Evolutionary conservation across 2,113 vertebrate species (phyloP).

Genomic region (Bubo scandiacus): DNA sequence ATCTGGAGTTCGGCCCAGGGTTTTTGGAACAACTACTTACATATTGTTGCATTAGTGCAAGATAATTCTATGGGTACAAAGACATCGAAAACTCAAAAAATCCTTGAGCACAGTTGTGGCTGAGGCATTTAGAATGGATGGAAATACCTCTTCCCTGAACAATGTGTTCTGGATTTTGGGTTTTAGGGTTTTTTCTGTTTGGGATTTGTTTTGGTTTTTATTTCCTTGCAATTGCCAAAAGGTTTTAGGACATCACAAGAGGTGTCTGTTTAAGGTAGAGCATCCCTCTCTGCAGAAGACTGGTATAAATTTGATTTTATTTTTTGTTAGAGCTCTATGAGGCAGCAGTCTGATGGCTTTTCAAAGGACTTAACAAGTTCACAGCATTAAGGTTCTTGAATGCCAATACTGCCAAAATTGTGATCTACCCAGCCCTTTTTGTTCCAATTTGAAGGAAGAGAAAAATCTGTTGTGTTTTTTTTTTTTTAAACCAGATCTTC

Average conservation of each 20-base stretch:
- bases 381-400: neutral
- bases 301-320: neutral
- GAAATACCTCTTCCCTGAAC: neutral
- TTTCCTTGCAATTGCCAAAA: neutral
- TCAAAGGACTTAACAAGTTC: neutral
- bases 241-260: neutral
- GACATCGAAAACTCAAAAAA: neutral
- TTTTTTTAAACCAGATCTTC: neutral
- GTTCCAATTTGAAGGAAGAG: conserved; percentile 35
- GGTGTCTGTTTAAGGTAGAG: neutral
- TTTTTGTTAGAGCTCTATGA: neutral
- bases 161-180: neutral
- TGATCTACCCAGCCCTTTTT: neutral
- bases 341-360: neutral
- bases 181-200: neutral
- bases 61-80: neutral
- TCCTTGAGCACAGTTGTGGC: neutral
- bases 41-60: neutral
- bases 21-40: conserved; percentile 9
- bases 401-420: neutral
- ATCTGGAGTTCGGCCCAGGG: neutral
- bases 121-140: neutral
- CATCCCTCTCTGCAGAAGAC: neutral
- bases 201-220: neutral
- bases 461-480: neutral